These are phyloP conservation scores for Acanthoscelides obtectus DNA, from an alignment of 2,888 invertebrate genomes.

Conservation along the genomic window DNA sequence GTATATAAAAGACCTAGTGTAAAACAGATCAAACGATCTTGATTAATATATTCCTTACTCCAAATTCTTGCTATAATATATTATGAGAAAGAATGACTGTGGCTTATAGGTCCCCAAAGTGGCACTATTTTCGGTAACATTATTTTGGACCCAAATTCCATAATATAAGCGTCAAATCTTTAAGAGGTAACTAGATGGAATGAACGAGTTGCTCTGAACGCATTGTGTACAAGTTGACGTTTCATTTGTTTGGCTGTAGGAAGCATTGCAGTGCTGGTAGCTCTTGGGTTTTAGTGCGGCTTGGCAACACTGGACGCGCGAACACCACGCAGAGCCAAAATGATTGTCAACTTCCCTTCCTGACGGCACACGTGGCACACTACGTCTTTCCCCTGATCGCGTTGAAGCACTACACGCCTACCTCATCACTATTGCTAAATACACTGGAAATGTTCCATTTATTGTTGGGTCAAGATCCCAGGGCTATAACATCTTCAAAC, in stretches of 20 bases:
- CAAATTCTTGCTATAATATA: no score
- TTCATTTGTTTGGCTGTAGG: conserved; percentile 69
- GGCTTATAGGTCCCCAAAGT: no score
- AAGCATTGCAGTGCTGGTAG: conserved; percentile 28
- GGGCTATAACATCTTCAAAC: no score
- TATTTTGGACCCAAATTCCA: no score
- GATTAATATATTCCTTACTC: no score
- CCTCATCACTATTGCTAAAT: not conserved
- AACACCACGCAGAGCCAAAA: conserved; percentile 59
- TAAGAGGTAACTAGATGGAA: not conserved
- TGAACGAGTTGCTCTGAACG: not conserved
- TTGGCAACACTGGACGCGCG: not conserved
- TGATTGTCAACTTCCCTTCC: conserved; percentile 97
- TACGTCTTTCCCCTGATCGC: not conserved
- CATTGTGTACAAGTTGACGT: conserved; percentile 73
- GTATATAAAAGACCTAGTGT: no score
- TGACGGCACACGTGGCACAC: conserved; percentile 57
- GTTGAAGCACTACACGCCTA: not conserved
- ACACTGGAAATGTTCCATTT: no score
- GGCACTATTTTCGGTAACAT: no score
- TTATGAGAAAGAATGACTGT: no score
- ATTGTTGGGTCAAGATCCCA: no score
- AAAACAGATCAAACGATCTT: no score
- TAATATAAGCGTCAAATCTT: no score
- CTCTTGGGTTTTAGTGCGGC: not conserved